Evolutionary conservation across 2,888 invertebrate genomes (phyloP).

Genomic region (Lithophane ornitopus): DNA sequence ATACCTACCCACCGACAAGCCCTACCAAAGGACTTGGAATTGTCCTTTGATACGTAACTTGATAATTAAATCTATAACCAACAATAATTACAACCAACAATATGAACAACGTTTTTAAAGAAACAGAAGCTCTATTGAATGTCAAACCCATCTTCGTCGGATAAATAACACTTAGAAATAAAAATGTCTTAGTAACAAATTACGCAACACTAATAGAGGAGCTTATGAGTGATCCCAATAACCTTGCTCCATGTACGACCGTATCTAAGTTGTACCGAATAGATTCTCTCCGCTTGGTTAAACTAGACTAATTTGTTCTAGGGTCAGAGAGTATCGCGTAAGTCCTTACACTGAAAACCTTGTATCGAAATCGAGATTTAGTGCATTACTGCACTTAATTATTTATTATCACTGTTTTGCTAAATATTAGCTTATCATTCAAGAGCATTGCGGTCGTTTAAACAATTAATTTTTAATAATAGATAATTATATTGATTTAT

Average conservation of each 20-base stretch:
- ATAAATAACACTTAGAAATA: conserved; percentile 33
- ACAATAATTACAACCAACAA: conserved; percentile 10
- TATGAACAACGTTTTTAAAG: conserved; percentile 15
- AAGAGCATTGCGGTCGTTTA: conserved; percentile 63
- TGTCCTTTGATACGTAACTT: conserved; percentile 6
- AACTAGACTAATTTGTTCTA: conserved; percentile 75
- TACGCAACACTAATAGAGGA: conserved; percentile 52
- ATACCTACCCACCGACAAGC: conserved; percentile 21
- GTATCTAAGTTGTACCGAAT: conserved; percentile 70
- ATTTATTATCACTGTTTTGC: conserved; percentile 63
- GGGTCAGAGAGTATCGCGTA: conserved; percentile 75
- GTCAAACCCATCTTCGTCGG: conserved; percentile 18
- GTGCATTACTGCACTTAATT: conserved; percentile 70
- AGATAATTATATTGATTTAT: conserved; percentile 10
- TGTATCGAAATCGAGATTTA: conserved; percentile 70
- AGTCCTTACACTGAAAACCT: conserved; percentile 75
- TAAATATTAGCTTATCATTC: conserved; percentile 61
- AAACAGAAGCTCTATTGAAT: conserved; percentile 19
- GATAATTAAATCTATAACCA: not conserved
- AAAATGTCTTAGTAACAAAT: conserved; percentile 45
- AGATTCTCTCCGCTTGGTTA: conserved; percentile 77
- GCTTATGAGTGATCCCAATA: conserved; percentile 64
- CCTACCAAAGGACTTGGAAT: conserved; percentile 16
- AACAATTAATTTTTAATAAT: conserved; percentile 41
- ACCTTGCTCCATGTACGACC: conserved; percentile 70